phyloP scores from a whole-genome alignment of 2,888 invertebrate genomes.

The Steinernema hermaphroditum region DNA sequence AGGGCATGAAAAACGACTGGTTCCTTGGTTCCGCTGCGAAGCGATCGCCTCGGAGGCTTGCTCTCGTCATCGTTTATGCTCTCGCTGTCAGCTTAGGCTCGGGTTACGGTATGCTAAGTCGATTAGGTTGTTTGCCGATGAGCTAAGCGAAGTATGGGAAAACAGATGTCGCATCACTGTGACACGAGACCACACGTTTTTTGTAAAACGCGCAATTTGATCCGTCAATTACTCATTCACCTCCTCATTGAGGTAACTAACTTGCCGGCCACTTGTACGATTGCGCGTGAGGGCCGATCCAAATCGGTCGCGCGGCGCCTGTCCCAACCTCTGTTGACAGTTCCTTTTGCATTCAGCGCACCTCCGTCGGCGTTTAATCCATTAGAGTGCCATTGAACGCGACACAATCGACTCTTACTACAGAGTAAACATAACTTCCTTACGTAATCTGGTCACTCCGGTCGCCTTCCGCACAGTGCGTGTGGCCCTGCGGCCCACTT shows the following conservation, averaged over 20 bases:
- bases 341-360: background rate
- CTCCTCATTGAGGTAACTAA: background rate
- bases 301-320: slow-evolving; percentile 2
- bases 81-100: background rate
- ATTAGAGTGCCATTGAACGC: background rate
- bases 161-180: background rate
- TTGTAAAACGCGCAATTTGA: background rate
- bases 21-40: background rate
- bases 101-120: slow-evolving; percentile 10
- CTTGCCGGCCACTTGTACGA: background rate
- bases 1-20: background rate
- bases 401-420: slow-evolving; percentile 14
- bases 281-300: slow-evolving; percentile 8
- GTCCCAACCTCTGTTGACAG: background rate
- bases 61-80: slow-evolving; percentile 1
- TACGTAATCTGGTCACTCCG: slow-evolving; percentile 21
- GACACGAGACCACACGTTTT: slow-evolving; percentile 19
- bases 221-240: slow-evolving; percentile 8
- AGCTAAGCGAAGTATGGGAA: slow-evolving; percentile 1
- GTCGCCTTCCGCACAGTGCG: background rate
- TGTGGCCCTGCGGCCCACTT: background rate
- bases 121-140: slow-evolving; percentile 26
- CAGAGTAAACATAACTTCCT: slow-evolving; percentile 20
- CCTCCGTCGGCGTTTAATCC: slow-evolving; percentile 2
- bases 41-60: background rate